Base-by-base conservation (phyloP, 2,888 invertebrate species). In the Acleris literana region DNA sequence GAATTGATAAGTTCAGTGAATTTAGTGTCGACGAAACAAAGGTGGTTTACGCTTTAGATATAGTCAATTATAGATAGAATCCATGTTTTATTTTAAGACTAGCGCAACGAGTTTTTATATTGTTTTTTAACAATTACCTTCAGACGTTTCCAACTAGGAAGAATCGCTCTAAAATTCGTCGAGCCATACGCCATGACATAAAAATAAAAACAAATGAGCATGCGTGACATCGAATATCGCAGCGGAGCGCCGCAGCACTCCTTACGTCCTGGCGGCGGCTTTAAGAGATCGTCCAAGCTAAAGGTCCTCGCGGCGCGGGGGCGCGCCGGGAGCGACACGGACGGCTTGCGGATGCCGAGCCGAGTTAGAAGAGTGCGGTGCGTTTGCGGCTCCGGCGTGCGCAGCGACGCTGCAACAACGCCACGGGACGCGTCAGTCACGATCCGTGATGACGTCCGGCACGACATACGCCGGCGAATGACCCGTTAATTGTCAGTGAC, bases 281-380 rank as follows among this genome's bases (percentile, higher is more conserved):
- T 95, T 94, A 96, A 95, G 93, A 96, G 95, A 95, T 96, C 96
- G 94, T 96, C 96, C 94, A 96, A 95, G 94, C 96, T 96, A 94
- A 96, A 96, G 88, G 96, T 96, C 93, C 96, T 94, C 88, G 95
- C 95, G 89, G 95, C 94, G 80, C 94, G 93, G 88, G 94, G 94
- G 93, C 83, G 88, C 92, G 95, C 94, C 94, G 95, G 95, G 93
- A 96, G 96, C 92, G 96, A 94, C 93, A 96, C 95, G 89, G 96
- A 96, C 92, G 96, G 96, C 95, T 96, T 97, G 94, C 96, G 95
- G 93, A 96, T 96, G 94, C 96, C 96, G 93, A 96, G 94, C 93
- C 96, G 95, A 92, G 96, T 95, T 89, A 97, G 95, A 86, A 96
- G 94, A 80, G 96, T 95, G 79, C 95, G 94, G 79, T 83, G 86